Conservation (phyloP, 1,140 invertebrate species). For the Psix sp. region DNA sequence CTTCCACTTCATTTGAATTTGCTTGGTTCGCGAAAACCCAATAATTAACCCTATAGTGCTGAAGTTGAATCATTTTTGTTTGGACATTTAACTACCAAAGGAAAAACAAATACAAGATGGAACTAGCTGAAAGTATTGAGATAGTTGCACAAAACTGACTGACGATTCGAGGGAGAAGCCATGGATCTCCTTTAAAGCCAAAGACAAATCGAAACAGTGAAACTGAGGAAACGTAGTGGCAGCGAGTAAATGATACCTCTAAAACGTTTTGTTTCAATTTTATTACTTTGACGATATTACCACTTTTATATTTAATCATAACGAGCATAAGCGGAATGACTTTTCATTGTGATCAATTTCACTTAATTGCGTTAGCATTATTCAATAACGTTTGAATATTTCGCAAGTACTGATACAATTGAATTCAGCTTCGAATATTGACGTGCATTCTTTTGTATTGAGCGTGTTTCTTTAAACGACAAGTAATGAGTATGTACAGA, state of each 20-base stretch:
- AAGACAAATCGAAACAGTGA: constrained; percentile 33
- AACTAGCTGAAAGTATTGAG: constrained; percentile 7
- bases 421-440: not conserved
- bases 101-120: not conserved
- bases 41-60: too few relatives aligned
- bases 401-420: not conserved
- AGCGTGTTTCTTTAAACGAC: not conserved
- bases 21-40: too few relatives aligned
- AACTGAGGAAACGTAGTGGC: constrained; percentile 48
- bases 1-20: too few relatives aligned
- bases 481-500: constrained; percentile 3
- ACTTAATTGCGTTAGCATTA: constrained; percentile 26
- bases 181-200: constrained; percentile 58
- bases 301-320: too few relatives aligned
- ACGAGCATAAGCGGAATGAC: too few relatives aligned
- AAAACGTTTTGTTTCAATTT: constrained; percentile 6
- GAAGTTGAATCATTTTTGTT: too few relatives aligned
- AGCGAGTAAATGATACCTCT: constrained; percentile 48
- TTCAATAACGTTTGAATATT: constrained; percentile 22
- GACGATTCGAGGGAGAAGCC: constrained; percentile 31
- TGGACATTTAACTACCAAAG: too few relatives aligned
- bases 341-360: constrained; percentile 34
- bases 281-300: not conserved
- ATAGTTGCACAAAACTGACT: constrained; percentile 38
- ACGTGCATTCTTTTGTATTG: not conserved